Evolutionary conservation across 2,797 vertebrate species (phyloP), one percentile per base, ranked within the genome.

Genomic region (Leuciscus waleckii): DNA sequence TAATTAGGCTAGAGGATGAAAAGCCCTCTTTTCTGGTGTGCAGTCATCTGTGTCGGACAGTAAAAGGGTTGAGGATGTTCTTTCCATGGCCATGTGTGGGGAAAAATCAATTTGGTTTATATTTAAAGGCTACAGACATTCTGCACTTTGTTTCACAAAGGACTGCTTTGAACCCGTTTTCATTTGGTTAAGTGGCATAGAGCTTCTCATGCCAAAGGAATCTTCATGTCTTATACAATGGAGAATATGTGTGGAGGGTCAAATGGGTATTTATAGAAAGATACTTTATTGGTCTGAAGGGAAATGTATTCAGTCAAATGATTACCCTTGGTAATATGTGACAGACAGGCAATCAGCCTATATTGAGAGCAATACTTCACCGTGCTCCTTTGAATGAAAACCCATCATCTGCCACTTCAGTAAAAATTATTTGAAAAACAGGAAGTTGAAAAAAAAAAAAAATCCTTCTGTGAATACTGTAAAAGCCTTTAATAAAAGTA

Each of bases 61-160:
- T 80, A 13, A 61, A 82, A 56, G 71, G 43, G 26, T 75, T 75
- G 16, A 61, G 51, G 79, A 70, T 80, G 74, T 81, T 63, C 56
- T 83, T 84, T 77, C 43, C 37, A 63, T 56, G 71, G 39, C 49
- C 78, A 43, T 63, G 26, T 68, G 82, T 81, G 43, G 51, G 75
- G n/a, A 41, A 79, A 88, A 87, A 89, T 82, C 79, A 3, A 70
- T 77, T 77, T 85, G 56, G 49, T 63, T 85, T 80, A 71, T 67
- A 83, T 32, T 65, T 65, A 73, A 85, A 69, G 69, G 46, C 51
- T 49, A 76, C 29, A 35, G 37, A n/a, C 43, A 26, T 68, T 65
- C 29, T 73, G 70, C 70, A 51, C 49, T 26, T 74, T 58, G 61
- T 70, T 81, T 71, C 56, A 82, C 68, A 73, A 65, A 56, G 14